Evolutionary conservation across 35 echinoderm and acorn worm genomes (phyloP), one percentile per base, ranked within the genome.

Genomic region (Strongylocentrotus purpuratus): DNA sequence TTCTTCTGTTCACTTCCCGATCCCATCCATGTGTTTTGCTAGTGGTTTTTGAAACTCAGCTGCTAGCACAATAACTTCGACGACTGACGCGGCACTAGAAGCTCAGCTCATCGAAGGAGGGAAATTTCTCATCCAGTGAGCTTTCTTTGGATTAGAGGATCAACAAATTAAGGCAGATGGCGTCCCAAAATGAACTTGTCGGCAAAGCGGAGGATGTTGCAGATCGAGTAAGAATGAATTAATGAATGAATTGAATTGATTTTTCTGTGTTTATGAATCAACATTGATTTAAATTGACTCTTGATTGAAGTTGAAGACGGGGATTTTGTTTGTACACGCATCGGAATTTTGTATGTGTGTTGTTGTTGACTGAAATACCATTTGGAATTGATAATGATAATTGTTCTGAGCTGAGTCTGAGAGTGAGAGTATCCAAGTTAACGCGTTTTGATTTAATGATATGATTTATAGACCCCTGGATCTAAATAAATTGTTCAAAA

Each of bases 141-240:
- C 65, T 78, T 28, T 78, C 65, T 78, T 78, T 78, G 65, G 65
- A 78, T 89, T 89, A 46, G 87, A 33, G 87, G 87, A 89, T 89
- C 87, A 89, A 89, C 31, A 78, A 78, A 28, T 89, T 33, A 20
- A 89, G 41, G 45, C 33, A 47, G 61, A 96, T 96, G 96, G 93
- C 96, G 47, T 96, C 96, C 25, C 96, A 96, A 96, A 96, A 96
- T 91, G 97, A 97, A 94, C 50, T 97, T 10, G 28, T 97, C 32
- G 87, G 97, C 48, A 97, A 97, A 61, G 97, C 97, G 61, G 97
- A 97, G 86, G 97, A 97, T 94, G 86, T 97, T n/a, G 97, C 97
- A 86, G 97, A 97, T 95, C 97, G 96, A 95, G 97, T 97, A 94
- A 95, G 48, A 20, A 85, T 46, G 33, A 86, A 33, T 4, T n/a